These are phyloP conservation scores for Chrysochloris asiatica DNA, from an alignment of 2,113 vertebrate genomes.

Conservation along the genomic window DNA sequence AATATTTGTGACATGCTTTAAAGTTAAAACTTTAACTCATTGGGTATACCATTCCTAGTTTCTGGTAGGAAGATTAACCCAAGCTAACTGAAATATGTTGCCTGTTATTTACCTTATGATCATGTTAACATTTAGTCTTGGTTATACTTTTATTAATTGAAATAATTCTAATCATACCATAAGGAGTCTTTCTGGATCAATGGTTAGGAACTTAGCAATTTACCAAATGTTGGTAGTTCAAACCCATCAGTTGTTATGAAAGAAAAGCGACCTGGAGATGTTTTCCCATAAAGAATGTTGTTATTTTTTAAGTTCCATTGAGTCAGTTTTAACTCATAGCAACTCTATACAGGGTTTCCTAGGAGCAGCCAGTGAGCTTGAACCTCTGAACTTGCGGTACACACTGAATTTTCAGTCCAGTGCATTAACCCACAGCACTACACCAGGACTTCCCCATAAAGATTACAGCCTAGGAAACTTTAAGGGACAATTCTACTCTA, in stretches of 20 bases:
- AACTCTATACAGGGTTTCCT: too few species aligned
- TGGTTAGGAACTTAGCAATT: neutral
- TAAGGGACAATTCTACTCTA: neutral
- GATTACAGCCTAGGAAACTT: too few species aligned
- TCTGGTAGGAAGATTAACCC: neutral
- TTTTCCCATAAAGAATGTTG: neutral
- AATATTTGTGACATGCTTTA: neutral
- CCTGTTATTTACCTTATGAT: neutral
- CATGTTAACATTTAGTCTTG: neutral
- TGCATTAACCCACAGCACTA: too few species aligned
- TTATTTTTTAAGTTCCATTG: too few species aligned
- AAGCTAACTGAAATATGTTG: neutral
- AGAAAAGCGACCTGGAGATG: neutral
- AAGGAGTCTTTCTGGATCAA: neutral
- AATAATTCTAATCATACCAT: neutral
- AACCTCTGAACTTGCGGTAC: too few species aligned
- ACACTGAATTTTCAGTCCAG: too few species aligned
- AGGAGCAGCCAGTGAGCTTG: too few species aligned
- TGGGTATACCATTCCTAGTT: neutral
- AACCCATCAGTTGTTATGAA: neutral
- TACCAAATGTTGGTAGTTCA: neutral
- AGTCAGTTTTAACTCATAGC: too few species aligned
- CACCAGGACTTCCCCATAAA: too few species aligned
- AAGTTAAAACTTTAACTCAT: neutral
- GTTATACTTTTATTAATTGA: neutral